These are phyloP conservation scores for Podocnemis expansa DNA, from an alignment of 2,113 vertebrate species.

Conservation along the genomic window DNA sequence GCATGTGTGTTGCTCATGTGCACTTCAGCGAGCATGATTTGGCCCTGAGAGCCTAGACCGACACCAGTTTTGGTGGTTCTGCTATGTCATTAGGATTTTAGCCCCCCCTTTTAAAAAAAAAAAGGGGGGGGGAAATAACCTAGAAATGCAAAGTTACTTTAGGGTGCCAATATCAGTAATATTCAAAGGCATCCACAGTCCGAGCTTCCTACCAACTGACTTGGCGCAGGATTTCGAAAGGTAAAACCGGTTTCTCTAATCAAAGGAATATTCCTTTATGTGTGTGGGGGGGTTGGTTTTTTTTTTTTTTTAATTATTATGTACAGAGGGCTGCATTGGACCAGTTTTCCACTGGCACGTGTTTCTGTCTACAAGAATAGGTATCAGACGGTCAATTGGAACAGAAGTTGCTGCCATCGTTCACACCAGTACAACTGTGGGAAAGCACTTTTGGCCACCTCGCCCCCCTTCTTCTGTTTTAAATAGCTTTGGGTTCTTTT, in stretches of 20 bases:
- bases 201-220: neutral
- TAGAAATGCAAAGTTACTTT: neutral
- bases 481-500: neutral
- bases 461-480: neutral
- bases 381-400: neutral
- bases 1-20: neutral
- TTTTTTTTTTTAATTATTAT: no score
- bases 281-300: no score
- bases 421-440: slow-evolving; percentile 2
- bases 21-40: slow-evolving; percentile 47
- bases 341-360: neutral
- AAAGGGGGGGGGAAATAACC: neutral
- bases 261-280: slow-evolving; percentile 13
- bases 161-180: slow-evolving; percentile 32
- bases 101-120: neutral
- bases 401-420: slow-evolving; percentile 27
- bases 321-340: slow-evolving; percentile 1
- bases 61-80: slow-evolving; percentile 56
- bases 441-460: neutral
- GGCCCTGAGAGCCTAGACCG: slow-evolving; percentile 37
- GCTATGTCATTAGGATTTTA: slow-evolving; percentile 37
- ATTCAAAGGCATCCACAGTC: neutral
- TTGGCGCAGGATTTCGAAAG: neutral
- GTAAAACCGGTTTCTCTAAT: neutral
- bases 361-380: slow-evolving; percentile 12